Base-by-base conservation (phyloP, 2,888 invertebrate genomes). In the Malthinus flaveolus region DNA sequence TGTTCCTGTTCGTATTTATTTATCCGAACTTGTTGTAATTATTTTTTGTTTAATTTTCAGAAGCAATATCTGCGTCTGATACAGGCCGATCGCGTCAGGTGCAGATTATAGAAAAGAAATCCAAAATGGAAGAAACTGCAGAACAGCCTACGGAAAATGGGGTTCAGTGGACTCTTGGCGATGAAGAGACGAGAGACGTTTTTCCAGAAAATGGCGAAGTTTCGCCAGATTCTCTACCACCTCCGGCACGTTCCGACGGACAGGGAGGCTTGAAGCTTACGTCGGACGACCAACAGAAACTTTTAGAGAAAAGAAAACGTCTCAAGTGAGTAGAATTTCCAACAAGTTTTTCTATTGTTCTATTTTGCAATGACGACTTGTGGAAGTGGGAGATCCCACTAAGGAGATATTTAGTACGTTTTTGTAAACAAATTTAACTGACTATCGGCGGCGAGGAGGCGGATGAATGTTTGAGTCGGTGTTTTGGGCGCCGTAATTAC, bases 131-230 rank as follows among this genome's bases (percentile, higher is more conserved):
- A 5, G 82, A 82, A 45, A 74, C 79, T 0, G 79, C 77, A 3
- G 80, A 81, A n/a, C 75, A 71, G 6, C 68, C 50, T 9, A 23
- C 61, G 37, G 63, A 63, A 35, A 70, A 67, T 44, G 68, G 67
- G 7, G 67, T 75, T 37, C 71, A 71, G 7, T 71, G 73, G 70
- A 73, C 70, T 10, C 62, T 73, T 5, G 73, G 71, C 8, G 77
- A 77, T 53, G 75, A 73, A 49, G 70, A 69, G 32, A 72, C 73
- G 11, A 73, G 76, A 50, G 85, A 85, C 59, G 78, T 75, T 10
- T 85, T 85, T 71, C 83, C 83, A 8, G 80, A 78, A 61, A 80
- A 66, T 51, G 69, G 70, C 55, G 72, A 70, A n/a, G 71, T 67
- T 48, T 62, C 67, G 42, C 55, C 63, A 15, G 71, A 75, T 13